Percentiles rank a stretch among this genome's conserved stretches.
phyloP scores from a whole-genome alignment of 2,888 invertebrate species.

The Orthosia gracilis region DNA sequence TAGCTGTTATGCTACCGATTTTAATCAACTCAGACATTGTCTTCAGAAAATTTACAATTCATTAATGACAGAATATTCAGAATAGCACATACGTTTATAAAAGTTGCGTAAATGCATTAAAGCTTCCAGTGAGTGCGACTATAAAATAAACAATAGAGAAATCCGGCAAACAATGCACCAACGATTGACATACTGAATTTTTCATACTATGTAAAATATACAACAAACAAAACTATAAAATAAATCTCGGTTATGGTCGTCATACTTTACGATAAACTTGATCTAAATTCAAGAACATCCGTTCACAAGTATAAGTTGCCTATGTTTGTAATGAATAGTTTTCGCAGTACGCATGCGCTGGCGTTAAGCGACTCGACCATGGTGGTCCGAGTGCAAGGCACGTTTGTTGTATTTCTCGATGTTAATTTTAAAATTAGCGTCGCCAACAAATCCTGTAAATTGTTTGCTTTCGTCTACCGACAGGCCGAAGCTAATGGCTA shows the following conservation, averaged over 20 bases:
- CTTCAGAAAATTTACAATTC: not conserved
- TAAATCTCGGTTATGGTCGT: conserved; percentile 40
- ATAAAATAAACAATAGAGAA: not conserved
- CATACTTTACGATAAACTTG: conserved; percentile 45
- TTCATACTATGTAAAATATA: conserved; percentile 28
- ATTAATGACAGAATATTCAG: too few species aligned
- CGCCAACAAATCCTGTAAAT: conserved; percentile 85
- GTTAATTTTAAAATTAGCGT: conserved; percentile 90
- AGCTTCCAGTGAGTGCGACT: not conserved
- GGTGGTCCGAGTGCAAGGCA: conserved; percentile 86
- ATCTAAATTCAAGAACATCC: conserved; percentile 64
- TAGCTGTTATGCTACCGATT: not conserved
- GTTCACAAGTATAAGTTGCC: conserved; percentile 50
- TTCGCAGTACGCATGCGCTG: conserved; percentile 69
- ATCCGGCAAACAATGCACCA: conserved; percentile 1
- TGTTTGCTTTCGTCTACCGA: conserved; percentile 77
- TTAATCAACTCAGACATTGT: not conserved
- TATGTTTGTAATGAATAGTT: conserved; percentile 64
- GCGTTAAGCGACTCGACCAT: conserved; percentile 74
- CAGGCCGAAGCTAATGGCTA: conserved; percentile 75
- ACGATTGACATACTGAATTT: conserved; percentile 26
- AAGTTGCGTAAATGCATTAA: not conserved
- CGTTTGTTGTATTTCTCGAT: conserved; percentile 89
- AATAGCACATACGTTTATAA: too few species aligned
- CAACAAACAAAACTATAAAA: conserved; percentile 31